Evolutionary conservation across 2,797 vertebrate species (phyloP).

Genomic region (Cryptoprocta ferox): DNA sequence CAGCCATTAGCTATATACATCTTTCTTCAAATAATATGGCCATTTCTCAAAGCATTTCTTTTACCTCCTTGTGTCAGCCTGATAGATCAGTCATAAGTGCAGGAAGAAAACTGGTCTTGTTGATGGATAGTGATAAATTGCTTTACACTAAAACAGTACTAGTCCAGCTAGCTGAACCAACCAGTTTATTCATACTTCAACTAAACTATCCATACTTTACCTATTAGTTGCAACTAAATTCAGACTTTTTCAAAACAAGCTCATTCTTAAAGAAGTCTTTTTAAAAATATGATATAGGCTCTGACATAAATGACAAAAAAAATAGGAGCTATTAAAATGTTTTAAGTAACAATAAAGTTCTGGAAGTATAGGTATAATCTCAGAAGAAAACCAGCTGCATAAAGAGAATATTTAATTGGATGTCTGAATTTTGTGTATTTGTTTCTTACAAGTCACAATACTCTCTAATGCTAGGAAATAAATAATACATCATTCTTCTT

Average conservation of each 20-base stretch:
- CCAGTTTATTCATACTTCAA: neutral
- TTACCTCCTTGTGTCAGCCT: neutral
- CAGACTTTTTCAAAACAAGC: constrained; percentile 17
- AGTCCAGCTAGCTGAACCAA: neutral
- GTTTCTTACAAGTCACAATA: neutral
- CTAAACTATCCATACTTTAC: neutral
- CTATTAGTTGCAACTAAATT: neutral
- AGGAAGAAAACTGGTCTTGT: neutral
- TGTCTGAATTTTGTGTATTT: neutral
- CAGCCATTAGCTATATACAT: neutral
- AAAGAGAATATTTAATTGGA: neutral
- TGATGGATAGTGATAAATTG: neutral
- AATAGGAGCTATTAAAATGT: neutral
- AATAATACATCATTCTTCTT: neutral
- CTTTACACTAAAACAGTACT: neutral
- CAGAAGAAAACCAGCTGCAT: neutral
- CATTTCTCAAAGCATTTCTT: neutral
- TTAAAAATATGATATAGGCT: neutral
- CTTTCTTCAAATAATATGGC: neutral
- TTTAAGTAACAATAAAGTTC: neutral
- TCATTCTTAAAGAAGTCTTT: neutral
- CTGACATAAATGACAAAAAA: neutral
- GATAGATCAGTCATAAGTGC: neutral
- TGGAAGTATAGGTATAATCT: neutral
- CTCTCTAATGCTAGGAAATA: neutral